Base-by-base conservation (phyloP, 1,140 invertebrate species). In the Glossosoma conforme region DNA sequence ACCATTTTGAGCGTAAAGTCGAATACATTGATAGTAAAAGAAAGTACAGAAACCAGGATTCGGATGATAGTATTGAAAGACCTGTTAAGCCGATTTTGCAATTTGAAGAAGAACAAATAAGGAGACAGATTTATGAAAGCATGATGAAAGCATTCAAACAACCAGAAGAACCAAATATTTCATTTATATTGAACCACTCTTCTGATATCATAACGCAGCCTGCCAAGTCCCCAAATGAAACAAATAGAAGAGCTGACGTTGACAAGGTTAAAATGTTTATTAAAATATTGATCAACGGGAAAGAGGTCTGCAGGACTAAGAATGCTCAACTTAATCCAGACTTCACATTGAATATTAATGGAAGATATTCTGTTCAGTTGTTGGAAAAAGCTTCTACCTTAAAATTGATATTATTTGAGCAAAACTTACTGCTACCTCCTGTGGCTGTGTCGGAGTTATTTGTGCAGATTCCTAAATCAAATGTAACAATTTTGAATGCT, bases 241-340 rank as follows among this genome's bases (percentile, higher is more conserved):
- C 37, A 1, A 52, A 45, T 2, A 24, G 57, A 45, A 52, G 53
- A 45, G 43, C 11, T n/a, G 49, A 52, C 19, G 41, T 53, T 5
- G 30, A 48, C 17, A 55, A 49, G 45, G 49, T 44, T 0, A 59
- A 56, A 38, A 14, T 48, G 11, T 55, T 48, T 35, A 35, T 59
- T 9, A 55, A 56, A 53, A 41, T 56, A 25, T 49, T 15, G 4
- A 20, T 56, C 0, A 46, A 59, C 40, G 41, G 46, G 30, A 56
- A 46, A 42, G 53, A 52, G 21, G 46, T 59, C 10, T 59, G 57
- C 32, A 48, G 50, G 30, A 56, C 53, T 1, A 46, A 49, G 2
- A n/a, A 21, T 20, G 32, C 45, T 35, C 15, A 28, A 15, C 17
- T 59, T 15, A 43, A 53, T 10, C 18, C 52, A 8, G 47, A 53